A percentile compares a stretch with the other conserved stretches of the same genome.
Conservation (phyloP, 2,113 vertebrate species). For the Pleuronectes platessa region DNA sequence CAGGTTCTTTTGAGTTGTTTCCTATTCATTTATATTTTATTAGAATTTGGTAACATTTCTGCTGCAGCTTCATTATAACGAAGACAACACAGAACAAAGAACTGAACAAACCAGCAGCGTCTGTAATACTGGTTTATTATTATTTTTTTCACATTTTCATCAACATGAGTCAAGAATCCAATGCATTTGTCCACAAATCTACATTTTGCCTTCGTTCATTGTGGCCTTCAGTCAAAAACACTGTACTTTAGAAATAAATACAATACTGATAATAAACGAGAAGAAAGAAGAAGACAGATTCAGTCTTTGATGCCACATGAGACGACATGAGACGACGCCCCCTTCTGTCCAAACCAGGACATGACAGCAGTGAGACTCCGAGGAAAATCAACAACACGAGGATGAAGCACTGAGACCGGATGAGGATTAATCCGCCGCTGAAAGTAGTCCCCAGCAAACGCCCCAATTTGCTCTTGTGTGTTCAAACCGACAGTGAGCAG, state of each 20-base stretch:
- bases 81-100: background rate
- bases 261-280: constrained; percentile 43
- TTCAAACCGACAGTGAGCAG: too few species aligned
- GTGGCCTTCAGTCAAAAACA: constrained; percentile 48
- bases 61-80: too few species aligned
- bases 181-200: constrained; percentile 59
- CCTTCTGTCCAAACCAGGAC: background rate
- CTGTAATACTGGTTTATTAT: constrained; percentile 61
- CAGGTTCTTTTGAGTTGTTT: too few species aligned
- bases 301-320: background rate
- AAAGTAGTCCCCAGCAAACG: too few species aligned
- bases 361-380: background rate
- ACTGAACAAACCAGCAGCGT: constrained; percentile 4
- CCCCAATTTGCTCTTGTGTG: too few species aligned
- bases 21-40: too few species aligned
- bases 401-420: too few species aligned
- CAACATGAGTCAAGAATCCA: constrained; percentile 58
- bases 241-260: constrained; percentile 61
- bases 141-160: constrained; percentile 54
- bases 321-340: constrained; percentile 5
- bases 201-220: constrained; percentile 40
- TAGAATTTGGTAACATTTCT: background rate
- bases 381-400: background rate
- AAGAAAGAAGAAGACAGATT: background rate
- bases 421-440: too few species aligned